These are phyloP conservation scores for Furcula furcula DNA, from an alignment of 2,888 invertebrate genomes.

Conservation along the genomic window DNA sequence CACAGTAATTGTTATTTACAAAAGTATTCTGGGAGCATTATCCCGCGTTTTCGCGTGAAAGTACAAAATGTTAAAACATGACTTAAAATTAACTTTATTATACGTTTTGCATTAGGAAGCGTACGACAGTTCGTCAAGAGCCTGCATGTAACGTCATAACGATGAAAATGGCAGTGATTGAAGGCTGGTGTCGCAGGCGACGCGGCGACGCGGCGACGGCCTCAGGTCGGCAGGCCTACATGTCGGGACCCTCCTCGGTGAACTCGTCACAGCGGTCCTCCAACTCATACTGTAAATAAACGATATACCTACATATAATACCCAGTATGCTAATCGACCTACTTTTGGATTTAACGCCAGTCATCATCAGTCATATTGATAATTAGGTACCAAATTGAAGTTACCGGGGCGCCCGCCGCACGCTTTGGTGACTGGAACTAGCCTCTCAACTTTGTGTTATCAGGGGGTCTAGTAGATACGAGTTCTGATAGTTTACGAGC, in stretches of 20 bases:
- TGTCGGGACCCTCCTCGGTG: slow-evolving; percentile 60
- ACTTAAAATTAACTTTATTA: not conserved
- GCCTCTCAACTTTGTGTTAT: too few relatives aligned
- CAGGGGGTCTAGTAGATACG: too few relatives aligned
- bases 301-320: not conserved
- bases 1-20: slow-evolving; percentile 58
- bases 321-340: too few relatives aligned
- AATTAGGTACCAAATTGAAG: too few relatives aligned
- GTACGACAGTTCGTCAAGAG: not conserved
- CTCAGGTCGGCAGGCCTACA: slow-evolving; percentile 2
- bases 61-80: too few relatives aligned
- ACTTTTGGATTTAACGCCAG: too few relatives aligned
- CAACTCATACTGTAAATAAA: slow-evolving; percentile 84
- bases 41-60: not conserved
- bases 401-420: too few relatives aligned
- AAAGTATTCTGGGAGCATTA: too few relatives aligned
- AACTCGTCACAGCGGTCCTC: slow-evolving; percentile 91
- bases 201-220: not conserved
- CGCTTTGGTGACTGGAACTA: too few relatives aligned
- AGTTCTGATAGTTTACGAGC: too few relatives aligned
- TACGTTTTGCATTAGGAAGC: not conserved
- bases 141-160: too few relatives aligned
- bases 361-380: too few relatives aligned
- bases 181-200: not conserved
- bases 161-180: slow-evolving; percentile 8